phyloP scores from a whole-genome alignment of 1,140 invertebrate species.

The Drosophila tropicalis region DNA sequence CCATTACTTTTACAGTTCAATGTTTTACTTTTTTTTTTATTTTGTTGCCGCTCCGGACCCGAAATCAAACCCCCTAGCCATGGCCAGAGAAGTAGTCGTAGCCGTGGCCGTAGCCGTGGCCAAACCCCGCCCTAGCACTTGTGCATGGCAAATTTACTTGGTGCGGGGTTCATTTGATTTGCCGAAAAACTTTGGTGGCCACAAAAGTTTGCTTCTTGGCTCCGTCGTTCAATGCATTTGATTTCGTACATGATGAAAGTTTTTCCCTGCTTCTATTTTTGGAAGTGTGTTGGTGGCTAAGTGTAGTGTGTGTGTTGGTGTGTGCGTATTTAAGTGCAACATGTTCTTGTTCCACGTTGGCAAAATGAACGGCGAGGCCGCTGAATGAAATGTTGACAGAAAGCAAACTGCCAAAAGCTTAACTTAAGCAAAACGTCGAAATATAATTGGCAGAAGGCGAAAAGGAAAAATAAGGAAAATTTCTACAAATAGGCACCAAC shows the following conservation, averaged over 20 bases:
- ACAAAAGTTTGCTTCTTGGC: conserved; percentile 73
- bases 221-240: conserved; percentile 75
- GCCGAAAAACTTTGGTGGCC: conserved; percentile 74
- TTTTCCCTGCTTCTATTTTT: conserved; percentile 19
- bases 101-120: not conserved
- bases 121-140: conserved; percentile 44
- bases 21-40: conserved; percentile 62
- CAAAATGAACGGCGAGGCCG: conserved; percentile 57
- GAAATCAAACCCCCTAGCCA: not conserved
- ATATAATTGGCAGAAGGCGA: conserved; percentile 63
- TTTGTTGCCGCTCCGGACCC: conserved; percentile 1
- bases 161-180: conserved; percentile 73
- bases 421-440: conserved; percentile 66
- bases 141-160: conserved; percentile 71
- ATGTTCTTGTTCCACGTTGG: conserved; percentile 46
- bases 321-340: conserved; percentile 70
- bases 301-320: conserved; percentile 19
- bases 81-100: not conserved
- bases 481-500: conserved; percentile 37
- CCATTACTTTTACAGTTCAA: conserved; percentile 77
- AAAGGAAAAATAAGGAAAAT: conserved; percentile 36
- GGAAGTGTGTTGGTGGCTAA: conserved; percentile 28
- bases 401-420: conserved; percentile 67
- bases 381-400: conserved; percentile 76
- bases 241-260: conserved; percentile 63